Conservation (phyloP, 1,140 invertebrate species). For the Sycophaga agraensis region DNA sequence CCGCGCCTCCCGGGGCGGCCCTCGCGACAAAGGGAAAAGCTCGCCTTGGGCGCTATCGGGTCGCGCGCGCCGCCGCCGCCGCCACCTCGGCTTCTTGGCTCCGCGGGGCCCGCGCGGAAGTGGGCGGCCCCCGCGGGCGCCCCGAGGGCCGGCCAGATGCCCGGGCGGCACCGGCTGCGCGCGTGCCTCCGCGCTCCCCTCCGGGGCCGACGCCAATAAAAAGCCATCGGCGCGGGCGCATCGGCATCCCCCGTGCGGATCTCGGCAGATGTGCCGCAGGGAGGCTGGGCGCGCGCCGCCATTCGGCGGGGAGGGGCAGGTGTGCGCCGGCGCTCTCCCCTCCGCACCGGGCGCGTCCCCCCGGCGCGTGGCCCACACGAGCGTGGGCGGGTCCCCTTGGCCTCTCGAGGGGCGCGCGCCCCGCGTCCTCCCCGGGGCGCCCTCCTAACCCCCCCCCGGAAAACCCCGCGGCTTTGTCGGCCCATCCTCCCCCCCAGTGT, state of each 20-base stretch:
- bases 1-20: no score
- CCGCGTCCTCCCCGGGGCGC: not conserved
- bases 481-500: not conserved
- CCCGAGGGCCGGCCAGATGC: no score
- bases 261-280: constrained; percentile 51
- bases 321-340: constrained; percentile 50
- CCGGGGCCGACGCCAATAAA: constrained; percentile 48
- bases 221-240: constrained; percentile 49
- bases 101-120: no score
- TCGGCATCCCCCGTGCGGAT: constrained; percentile 50
- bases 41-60: no score
- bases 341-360: not conserved
- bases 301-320: constrained; percentile 51
- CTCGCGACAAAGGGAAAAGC: no score
- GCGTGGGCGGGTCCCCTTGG: constrained; percentile 50
- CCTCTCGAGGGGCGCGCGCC: constrained; percentile 28
- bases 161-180: not conserved
- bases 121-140: no score
- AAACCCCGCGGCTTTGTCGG: not conserved
- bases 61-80: no score
- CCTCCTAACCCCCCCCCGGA: not conserved
- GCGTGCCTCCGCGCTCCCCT: no score
- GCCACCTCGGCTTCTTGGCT: no score
- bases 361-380: constrained; percentile 58
- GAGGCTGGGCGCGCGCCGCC: constrained; percentile 42